phyloP scores from a whole-genome alignment of 2,888 invertebrate genomes.

The Melanargia galathea region DNA sequence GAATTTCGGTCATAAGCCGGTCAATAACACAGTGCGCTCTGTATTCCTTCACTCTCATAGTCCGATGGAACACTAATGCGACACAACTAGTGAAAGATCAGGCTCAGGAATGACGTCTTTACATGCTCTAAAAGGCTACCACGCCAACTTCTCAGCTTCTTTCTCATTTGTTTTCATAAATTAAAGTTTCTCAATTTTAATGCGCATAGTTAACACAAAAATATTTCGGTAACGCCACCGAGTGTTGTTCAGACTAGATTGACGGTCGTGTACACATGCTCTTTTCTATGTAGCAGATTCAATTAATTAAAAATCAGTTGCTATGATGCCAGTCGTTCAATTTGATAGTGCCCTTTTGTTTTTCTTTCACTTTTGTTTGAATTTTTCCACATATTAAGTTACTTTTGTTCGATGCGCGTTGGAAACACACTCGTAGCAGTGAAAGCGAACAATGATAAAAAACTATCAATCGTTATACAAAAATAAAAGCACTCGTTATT shows the following conservation, averaged over 20 bases:
- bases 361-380: conserved; percentile 23
- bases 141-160: too few relatives aligned
- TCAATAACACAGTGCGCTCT: too few relatives aligned
- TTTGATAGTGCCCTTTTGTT: conserved; percentile 30
- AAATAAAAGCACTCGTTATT: conserved; percentile 16
- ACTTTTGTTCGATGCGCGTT: conserved; percentile 18
- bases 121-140: too few relatives aligned
- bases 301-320: conserved; percentile 26
- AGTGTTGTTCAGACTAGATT: not conserved
- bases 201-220: not conserved
- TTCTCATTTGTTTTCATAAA: too few relatives aligned
- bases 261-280: conserved; percentile 14
- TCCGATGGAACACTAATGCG: too few relatives aligned
- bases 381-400: conserved; percentile 25
- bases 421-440: not conserved
- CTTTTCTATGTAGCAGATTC: conserved; percentile 22
- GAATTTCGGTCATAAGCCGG: too few relatives aligned
- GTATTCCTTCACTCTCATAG: too few relatives aligned
- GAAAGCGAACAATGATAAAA: conserved; percentile 19
- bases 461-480: conserved; percentile 3
- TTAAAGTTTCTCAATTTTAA: too few relatives aligned
- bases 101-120: too few relatives aligned
- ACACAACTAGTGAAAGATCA: too few relatives aligned
- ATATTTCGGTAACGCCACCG: conserved; percentile 4
- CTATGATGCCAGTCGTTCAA: conserved; percentile 29